Base-by-base conservation (phyloP, 2,113 vertebrate species). In the Smithornis capensis region DNA sequence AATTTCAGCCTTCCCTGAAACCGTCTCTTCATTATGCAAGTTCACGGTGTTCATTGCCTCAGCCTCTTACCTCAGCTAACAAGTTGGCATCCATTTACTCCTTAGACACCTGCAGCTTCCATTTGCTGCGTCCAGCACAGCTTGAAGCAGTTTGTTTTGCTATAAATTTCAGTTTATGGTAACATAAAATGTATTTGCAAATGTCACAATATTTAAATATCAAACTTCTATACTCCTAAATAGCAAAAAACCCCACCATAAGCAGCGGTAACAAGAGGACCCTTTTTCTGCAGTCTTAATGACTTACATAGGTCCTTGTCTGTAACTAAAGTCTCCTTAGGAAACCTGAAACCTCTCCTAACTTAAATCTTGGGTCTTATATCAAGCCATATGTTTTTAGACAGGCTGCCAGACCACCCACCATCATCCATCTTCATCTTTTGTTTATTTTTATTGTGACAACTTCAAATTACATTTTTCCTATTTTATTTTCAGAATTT, bases 131-230 rank as follows among this genome's bases (percentile, higher is more conserved):
- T 70, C 79, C 71, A 88, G 71, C 93, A 90, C 92, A 94, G 93
- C 90, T 95, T 90, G 92, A 90, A 90, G 87, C 68, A 49, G 64
- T 86, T 88, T 96, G 87, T 88, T 93, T 91, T 68, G 52, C 88
- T 86, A 68, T 90, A 95, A 94, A 92, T 86, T 93, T 67, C 55
- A 94, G 59, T 81, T 95, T 86, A 78, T 71, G 76, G 78, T 91
- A 94, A 55, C 82, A 83, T 80, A 75, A 21, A 86, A 67, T 74
- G 71, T 42, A 37, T 97, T 90, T 92, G 55, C 44, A 90, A 95
- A 92, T 93, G 94, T 96, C 94, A 95, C 70, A 95, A 90, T 96
- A 83, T 95, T 96, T 96, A 96, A 90, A 93, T 86, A 93, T 67
- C 81, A 94, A 92, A 88, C 31, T 90, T 80, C 31, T 19, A 3